phyloP scores from a whole-genome alignment of 2,797 vertebrate genomes.

The Malacoraja senta region DNA sequence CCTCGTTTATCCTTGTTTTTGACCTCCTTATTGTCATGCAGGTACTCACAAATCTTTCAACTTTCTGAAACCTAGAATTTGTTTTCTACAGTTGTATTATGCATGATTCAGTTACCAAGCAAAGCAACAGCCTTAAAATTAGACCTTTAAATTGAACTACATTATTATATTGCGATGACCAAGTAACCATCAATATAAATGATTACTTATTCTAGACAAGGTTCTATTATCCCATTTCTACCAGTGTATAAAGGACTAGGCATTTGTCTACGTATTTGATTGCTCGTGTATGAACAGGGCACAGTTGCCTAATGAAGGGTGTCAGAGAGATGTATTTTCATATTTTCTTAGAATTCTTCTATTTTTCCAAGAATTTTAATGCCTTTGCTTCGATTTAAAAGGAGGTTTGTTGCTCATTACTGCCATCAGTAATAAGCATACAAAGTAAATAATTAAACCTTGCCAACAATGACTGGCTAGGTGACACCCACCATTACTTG shows the following conservation, averaged over 20 bases:
- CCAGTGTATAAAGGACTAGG: neutral
- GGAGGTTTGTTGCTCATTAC: neutral
- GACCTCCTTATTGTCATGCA: slow-evolving; percentile 99
- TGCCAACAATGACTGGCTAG: neutral
- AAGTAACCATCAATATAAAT: neutral
- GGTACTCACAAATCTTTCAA: slow-evolving; percentile 64
- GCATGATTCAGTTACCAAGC: neutral
- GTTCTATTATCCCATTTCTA: neutral
- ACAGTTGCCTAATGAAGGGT: neutral
- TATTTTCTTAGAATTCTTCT: neutral
- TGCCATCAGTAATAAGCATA: neutral
- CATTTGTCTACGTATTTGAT: neutral
- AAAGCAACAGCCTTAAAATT: neutral
- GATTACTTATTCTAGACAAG: neutral
- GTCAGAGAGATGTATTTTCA: neutral
- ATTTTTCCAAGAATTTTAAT: neutral
- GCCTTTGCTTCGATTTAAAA: neutral
- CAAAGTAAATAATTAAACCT: neutral
- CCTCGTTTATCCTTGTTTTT: slow-evolving; percentile 96
- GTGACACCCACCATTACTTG: neutral
- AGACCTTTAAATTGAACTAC: neutral
- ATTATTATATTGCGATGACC: neutral
- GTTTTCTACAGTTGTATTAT: neutral
- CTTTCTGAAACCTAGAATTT: neutral
- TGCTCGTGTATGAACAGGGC: neutral